These are phyloP conservation scores for Eristalis arbustorum DNA, from an alignment of 2,888 invertebrate genomes.

Conservation along the genomic window DNA sequence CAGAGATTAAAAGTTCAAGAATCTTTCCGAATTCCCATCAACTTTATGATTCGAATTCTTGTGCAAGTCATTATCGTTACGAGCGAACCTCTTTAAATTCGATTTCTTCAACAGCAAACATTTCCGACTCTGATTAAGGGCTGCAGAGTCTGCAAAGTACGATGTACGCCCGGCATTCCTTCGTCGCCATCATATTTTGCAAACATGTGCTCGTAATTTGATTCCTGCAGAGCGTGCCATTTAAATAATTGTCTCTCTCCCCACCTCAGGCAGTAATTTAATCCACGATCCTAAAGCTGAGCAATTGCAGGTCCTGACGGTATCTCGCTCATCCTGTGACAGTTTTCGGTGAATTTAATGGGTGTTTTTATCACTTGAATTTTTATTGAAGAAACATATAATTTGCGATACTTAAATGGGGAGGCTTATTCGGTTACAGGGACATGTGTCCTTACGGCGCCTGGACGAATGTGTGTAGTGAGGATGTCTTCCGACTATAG, in stretches of 20 bases:
- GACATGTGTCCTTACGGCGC: background rate
- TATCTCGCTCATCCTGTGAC: background rate
- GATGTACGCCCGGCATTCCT: background rate
- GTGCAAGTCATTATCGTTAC: background rate
- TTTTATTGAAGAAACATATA: background rate
- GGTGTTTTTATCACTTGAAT: background rate
- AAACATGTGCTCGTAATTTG: constrained; percentile 4
- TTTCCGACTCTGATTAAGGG: background rate
- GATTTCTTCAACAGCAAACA: background rate
- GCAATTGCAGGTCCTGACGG: background rate
- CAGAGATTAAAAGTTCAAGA: background rate
- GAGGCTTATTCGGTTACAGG: background rate
- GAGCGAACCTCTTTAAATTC: background rate
- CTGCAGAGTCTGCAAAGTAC: background rate
- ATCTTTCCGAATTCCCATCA: background rate
- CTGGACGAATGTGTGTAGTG: background rate
- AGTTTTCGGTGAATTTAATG: background rate
- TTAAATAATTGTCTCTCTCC: constrained; percentile 1
- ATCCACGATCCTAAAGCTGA: background rate
- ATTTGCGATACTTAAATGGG: background rate
- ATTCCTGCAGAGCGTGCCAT: background rate
- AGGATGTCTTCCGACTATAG: background rate
- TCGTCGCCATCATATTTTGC: background rate
- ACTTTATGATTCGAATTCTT: background rate
- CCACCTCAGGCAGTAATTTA: background rate